Evolutionary conservation across 2,113 vertebrate species (phyloP).

Genomic region (Thalassarche chlororhynchos): DNA sequence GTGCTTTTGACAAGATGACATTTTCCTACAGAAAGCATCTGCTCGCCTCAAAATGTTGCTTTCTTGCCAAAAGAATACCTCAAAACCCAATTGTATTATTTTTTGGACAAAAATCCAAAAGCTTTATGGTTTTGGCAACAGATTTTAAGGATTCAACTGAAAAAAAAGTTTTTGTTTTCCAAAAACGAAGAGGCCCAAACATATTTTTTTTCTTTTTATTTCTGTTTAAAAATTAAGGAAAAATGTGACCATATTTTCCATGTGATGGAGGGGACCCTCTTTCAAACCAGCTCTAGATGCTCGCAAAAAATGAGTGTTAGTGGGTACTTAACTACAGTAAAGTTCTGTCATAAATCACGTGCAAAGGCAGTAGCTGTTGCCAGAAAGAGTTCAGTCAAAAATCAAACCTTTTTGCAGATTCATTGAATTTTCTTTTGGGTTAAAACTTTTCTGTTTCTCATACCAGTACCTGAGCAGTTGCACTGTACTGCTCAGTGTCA

Average conservation of each 20-base stretch:
- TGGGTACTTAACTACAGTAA: background rate
- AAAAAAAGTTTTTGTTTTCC: background rate
- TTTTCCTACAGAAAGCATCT: conserved; percentile 33
- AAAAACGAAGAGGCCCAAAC: background rate
- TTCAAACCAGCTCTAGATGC: background rate
- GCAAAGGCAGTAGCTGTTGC: background rate
- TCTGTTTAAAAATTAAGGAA: background rate
- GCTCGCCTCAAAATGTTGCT: background rate
- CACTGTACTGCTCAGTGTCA: too few relatives aligned
- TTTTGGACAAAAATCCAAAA: conserved; percentile 22
- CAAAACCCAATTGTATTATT: conserved; percentile 8
- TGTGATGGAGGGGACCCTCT: background rate
- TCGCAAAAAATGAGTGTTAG: background rate
- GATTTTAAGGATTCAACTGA: background rate
- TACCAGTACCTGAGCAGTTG: background rate
- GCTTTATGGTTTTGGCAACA: background rate
- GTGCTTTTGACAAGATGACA: conserved; percentile 15
- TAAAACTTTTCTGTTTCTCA: background rate
- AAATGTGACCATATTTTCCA: background rate
- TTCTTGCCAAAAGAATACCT: conserved; percentile 1
- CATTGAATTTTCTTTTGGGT: background rate
- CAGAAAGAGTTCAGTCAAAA: background rate
- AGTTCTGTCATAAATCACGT: background rate
- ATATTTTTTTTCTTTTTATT: background rate
- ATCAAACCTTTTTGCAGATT: background rate